Conservation (phyloP, 2,888 invertebrate genomes). For the Phyllotreta cruciferae region DNA sequence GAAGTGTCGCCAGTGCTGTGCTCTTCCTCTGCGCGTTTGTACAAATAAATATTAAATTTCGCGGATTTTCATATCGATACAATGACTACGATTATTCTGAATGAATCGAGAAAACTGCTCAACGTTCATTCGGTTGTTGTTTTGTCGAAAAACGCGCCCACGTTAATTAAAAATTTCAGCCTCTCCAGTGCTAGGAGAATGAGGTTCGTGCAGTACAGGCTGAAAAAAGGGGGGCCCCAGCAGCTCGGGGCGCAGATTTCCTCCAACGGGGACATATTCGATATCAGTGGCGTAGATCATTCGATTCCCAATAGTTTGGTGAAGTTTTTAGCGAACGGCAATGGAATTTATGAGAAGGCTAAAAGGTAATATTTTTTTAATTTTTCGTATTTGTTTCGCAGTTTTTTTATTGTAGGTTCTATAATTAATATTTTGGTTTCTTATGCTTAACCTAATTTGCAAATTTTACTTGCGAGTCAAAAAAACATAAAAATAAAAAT, state of each 20-base stretch:
- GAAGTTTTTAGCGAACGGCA: constrained; percentile 63
- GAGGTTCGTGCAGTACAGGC: constrained; percentile 77
- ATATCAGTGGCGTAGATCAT: constrained; percentile 66
- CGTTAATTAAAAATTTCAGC: constrained; percentile 49
- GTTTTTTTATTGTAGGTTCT: too few relatives aligned
- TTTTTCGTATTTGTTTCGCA: constrained; percentile 4
- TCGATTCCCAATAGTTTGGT: constrained; percentile 65
- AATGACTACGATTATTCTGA: background rate
- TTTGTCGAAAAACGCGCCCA: constrained; percentile 9
- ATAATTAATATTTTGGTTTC: too few relatives aligned
- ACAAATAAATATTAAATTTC: too few relatives aligned
- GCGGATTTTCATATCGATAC: too few relatives aligned
- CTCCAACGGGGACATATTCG: constrained; percentile 72
- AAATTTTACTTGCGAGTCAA: too few relatives aligned
- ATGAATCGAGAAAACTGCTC: constrained; percentile 8
- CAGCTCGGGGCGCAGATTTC: constrained; percentile 68
- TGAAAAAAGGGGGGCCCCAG: constrained; percentile 65
- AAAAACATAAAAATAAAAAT: too few relatives aligned
- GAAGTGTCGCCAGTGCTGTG: too few relatives aligned
- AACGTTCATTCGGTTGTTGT: background rate
- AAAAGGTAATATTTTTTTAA: constrained; percentile 60
- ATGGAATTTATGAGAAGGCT: constrained; percentile 62
- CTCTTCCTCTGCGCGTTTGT: too few relatives aligned
- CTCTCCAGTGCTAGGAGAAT: constrained; percentile 58
- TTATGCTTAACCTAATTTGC: too few relatives aligned